Evolutionary conservation across 2,888 invertebrate species (phyloP).

Genomic region (Dicranocentrus wangi): DNA sequence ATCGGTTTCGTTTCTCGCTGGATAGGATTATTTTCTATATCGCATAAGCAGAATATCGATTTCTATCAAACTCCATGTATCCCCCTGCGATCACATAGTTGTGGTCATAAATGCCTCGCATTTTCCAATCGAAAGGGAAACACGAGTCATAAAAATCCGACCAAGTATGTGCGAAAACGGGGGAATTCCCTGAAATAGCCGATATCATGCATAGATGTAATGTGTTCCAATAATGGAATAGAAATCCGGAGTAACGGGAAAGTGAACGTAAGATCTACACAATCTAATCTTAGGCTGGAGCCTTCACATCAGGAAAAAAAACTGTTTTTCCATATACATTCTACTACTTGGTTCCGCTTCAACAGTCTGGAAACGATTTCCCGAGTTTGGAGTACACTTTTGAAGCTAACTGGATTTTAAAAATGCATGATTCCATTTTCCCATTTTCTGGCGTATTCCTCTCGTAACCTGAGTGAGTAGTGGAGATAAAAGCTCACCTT

Average conservation of each 20-base stretch:
- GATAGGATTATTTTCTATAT: no score
- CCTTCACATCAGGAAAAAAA: neutral
- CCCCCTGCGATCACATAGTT: slow-evolving; percentile 24
- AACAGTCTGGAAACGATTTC: slow-evolving; percentile 7
- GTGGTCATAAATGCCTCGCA: slow-evolving; percentile 31
- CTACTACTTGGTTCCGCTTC: neutral
- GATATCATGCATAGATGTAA: no score
- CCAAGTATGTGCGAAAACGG: slow-evolving; percentile 26
- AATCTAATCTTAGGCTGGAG: neutral
- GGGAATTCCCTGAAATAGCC: slow-evolving; percentile 5
- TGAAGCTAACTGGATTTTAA: slow-evolving; percentile 37
- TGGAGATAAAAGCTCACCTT: neutral
- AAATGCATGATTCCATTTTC: slow-evolving; percentile 34
- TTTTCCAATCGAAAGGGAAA: slow-evolving; percentile 21
- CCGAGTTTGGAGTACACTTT: neutral
- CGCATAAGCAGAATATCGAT: no score
- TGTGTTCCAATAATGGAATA: no score
- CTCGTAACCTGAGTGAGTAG: neutral
- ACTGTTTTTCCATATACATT: no score
- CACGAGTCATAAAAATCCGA: slow-evolving; percentile 11
- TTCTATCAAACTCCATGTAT: neutral
- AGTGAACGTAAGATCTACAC: no score
- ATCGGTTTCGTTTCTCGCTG: no score
- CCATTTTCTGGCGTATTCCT: neutral
- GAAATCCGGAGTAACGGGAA: no score